A percentile compares a stretch with the other conserved stretches of the same genome.
phyloP scores from a whole-genome alignment of 1,140 invertebrate species.

The Bombus waltoni region DNA sequence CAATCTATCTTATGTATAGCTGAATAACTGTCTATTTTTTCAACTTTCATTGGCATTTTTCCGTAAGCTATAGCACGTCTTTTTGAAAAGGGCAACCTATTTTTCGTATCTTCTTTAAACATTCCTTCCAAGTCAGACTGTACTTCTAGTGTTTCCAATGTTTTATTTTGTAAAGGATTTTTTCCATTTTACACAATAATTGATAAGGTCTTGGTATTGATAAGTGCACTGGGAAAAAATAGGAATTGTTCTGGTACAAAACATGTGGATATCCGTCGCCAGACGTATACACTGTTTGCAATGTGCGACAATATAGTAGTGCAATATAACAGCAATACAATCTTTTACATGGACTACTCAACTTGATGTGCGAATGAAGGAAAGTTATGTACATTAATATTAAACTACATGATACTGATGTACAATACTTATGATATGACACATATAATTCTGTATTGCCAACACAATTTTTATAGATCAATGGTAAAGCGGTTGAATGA shows the following conservation, averaged over 20 bases:
- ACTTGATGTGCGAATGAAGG: constrained; percentile 59
- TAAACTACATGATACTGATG: constrained; percentile 67
- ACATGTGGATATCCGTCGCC: constrained; percentile 62
- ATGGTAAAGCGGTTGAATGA: constrained; percentile 56
- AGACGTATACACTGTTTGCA: constrained; percentile 75
- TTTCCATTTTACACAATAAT: constrained; percentile 70
- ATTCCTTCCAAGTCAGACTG: constrained; percentile 58
- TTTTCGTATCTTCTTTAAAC: constrained; percentile 63
- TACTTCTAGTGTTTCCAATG: constrained; percentile 60
- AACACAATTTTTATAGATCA: constrained; percentile 70
- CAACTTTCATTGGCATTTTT: constrained; percentile 56
- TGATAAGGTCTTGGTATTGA: constrained; percentile 68
- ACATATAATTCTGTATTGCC: constrained; percentile 70
- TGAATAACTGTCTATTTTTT: constrained; percentile 68
- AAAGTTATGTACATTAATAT: constrained; percentile 66
- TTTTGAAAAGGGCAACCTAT: constrained; percentile 77
- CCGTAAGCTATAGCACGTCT: constrained; percentile 67
- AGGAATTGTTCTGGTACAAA: constrained; percentile 71
- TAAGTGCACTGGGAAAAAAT: constrained; percentile 71
- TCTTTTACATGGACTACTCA: constrained; percentile 52
- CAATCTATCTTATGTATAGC: constrained; percentile 73
- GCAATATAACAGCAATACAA: constrained; percentile 68
- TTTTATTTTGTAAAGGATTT: constrained; percentile 61
- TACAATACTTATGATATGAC: constrained; percentile 74
- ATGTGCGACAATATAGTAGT: constrained; percentile 75